A percentile compares a stretch with the other conserved stretches of the same genome.
These are phyloP conservation scores for Acanthosepion pharaonis DNA, from an alignment of 2,888 invertebrate species.

Conservation along the genomic window DNA sequence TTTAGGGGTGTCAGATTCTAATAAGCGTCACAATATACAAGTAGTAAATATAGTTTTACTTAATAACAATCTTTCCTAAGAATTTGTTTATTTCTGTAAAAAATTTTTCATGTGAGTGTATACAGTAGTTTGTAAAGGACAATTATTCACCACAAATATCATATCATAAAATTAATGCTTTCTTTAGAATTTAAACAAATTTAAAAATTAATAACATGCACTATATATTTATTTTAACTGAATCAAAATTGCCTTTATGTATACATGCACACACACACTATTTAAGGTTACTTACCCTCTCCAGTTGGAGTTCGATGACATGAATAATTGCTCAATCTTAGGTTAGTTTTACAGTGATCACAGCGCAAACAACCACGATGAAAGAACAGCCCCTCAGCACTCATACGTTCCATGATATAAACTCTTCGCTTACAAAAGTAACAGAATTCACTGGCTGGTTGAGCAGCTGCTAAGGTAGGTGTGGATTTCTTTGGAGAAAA, in stretches of 20 bases:
- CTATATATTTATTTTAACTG: background rate
- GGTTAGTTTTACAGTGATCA: constrained; percentile 89
- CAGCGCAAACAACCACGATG: constrained; percentile 92
- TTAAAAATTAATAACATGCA: background rate
- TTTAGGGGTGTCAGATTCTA: too few species aligned
- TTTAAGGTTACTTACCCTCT: constrained; percentile 58
- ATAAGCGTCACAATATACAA: too few species aligned
- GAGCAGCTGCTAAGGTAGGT: constrained; percentile 62
- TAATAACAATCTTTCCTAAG: too few species aligned
- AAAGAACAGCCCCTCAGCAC: constrained; percentile 90
- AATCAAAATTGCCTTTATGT: background rate
- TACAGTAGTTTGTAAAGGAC: background rate
- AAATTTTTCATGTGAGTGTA: too few species aligned
- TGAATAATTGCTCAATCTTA: constrained; percentile 86
- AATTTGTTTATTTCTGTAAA: too few species aligned
- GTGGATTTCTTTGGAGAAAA: constrained; percentile 55
- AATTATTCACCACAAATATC: background rate
- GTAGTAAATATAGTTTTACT: too few species aligned
- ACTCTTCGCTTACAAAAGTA: constrained; percentile 93
- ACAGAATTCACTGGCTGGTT: constrained; percentile 77
- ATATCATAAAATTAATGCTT: background rate
- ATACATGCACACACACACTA: background rate
- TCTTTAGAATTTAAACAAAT: background rate
- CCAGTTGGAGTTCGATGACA: constrained; percentile 77
- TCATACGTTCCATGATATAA: constrained; percentile 92